phyloP scores from a whole-genome alignment of 2,113 vertebrate genomes.

The Myiopsitta monachus region DNA sequence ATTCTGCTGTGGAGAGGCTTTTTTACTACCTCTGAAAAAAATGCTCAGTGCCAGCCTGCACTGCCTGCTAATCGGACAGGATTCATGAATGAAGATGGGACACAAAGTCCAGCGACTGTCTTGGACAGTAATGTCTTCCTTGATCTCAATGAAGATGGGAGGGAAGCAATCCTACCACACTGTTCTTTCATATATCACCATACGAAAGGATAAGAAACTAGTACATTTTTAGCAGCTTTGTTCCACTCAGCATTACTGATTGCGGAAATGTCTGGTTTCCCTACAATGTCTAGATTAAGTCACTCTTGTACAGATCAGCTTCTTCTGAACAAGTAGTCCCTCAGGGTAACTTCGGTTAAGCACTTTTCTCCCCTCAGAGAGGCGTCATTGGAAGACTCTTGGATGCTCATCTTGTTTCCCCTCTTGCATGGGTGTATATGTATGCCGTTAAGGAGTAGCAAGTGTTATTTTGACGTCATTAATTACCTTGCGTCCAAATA shows the following conservation, averaged over 20 bases:
- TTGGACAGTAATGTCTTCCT: background rate
- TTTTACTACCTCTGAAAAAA: background rate
- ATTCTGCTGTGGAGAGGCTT: background rate
- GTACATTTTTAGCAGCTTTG: background rate
- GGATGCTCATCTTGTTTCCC: background rate
- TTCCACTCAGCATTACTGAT: background rate
- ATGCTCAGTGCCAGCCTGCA: accelerated
- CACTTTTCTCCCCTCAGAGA: background rate
- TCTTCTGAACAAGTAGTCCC: background rate
- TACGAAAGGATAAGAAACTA: background rate
- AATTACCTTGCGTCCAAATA: background rate
- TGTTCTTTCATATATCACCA: background rate
- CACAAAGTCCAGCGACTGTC: background rate
- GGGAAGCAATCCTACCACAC: background rate
- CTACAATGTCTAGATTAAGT: background rate
- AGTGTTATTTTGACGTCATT: background rate
- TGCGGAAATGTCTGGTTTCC: background rate
- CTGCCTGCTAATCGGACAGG: background rate
- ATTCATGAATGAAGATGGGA: background rate
- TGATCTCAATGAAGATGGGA: background rate
- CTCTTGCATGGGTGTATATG: background rate
- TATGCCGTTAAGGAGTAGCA: background rate
- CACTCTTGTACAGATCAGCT: background rate
- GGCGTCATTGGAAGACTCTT: background rate
- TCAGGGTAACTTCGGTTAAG: background rate